Evolutionary conservation across 2,888 invertebrate genomes (phyloP), one percentile per base, ranked within the genome.

Genomic region (Trissolcus japonicus): DNA sequence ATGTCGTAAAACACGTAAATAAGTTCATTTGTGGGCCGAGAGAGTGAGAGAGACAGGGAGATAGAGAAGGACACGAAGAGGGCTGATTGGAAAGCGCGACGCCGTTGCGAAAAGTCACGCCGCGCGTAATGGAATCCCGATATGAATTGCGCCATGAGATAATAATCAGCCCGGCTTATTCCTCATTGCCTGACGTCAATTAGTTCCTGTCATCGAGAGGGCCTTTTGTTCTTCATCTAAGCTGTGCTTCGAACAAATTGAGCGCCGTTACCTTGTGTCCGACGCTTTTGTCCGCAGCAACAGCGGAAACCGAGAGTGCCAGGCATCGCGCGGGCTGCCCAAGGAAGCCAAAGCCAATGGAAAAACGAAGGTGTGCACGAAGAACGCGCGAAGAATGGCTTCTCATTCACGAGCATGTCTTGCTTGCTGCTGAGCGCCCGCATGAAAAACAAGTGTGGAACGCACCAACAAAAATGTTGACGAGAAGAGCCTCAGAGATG

Each of bases 391-490:
- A 19, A 68, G 41, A 69, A 69, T 74, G 61, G 71, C 79, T 71
- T 75, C 79, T 79, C 79, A 82, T 82, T 82, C 80, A 82, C 79
- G 80, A 78, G 76, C 75, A 62, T 48, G 69, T 66, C 71, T 71
- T 72, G 77, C 71, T 63, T 72, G 77, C 78, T 35, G 35, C 35
- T 11, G 35, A 35, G 35, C 35, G 41, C 78, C 79, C 78, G 78
- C 79, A 82, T 83, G 82, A 82, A 81, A 82, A 82, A 78, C 69
- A 59, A 75, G 67, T 54, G 54, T 61, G 40, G 16, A 57, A 57
- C 56, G 25, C 51, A 14, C 14, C 14, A 71, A 74, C 62, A 66
- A 78, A 75, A 75, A 75, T 80, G 68, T 67, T 53, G 35, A 14
- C 21, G 40, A 50, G 51, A n/a, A 51, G 51, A 61, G 60, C 53